Evolutionary conservation across 2,888 invertebrate genomes (phyloP), one percentile per base, ranked within the genome.

Genomic region (Drosophila gaucha): DNA sequence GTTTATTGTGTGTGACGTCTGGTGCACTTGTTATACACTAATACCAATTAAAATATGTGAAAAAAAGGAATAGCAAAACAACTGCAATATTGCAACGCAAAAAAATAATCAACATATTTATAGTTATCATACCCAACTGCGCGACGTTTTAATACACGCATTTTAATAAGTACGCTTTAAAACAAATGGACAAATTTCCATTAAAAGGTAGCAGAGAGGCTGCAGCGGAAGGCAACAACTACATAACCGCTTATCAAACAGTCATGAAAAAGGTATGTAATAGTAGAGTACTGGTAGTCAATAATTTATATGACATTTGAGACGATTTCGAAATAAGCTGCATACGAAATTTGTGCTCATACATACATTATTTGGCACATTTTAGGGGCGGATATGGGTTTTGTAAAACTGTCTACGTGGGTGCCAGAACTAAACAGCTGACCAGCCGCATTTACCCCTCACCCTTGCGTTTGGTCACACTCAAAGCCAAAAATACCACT

Each of bases 171-270:
- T 62, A 52, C 62, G 35, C 44, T 28, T 56, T 41, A 47, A 67
- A 39, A 44, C 54, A 57, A 71, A 95, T 95, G 95, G 95, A 95
- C 94, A 95, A 94, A 92, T 94, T 93, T 92, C 95, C 95, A 90
- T 92, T 95, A 90, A 95, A 94, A 92, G 91, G 92, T 56, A 94
- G 94, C 85, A 92, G 92, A 64, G 91, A 93, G 82, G 91, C 92
- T 79, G 90, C 90, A 65, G 88, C 89, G 54, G 92, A 93, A 78
- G 91, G 92, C 80, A 93, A 92, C 80, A 92, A 91, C 88, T 91
- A 91, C 78, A 92, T 93, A 78, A 92, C 93, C 55, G 92, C 93
- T 70, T 94, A 94, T 92, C 94, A 94, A 90, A 93, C 94, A 70
- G 93, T 94, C 79, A 92, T 92, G 89, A 94, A 93, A 91, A 94